Percentiles rank a stretch among this genome's conserved stretches.
Evolutionary conservation across 2,797 vertebrate genomes (phyloP).

Genomic region (Cirrhinus molitorella): DNA sequence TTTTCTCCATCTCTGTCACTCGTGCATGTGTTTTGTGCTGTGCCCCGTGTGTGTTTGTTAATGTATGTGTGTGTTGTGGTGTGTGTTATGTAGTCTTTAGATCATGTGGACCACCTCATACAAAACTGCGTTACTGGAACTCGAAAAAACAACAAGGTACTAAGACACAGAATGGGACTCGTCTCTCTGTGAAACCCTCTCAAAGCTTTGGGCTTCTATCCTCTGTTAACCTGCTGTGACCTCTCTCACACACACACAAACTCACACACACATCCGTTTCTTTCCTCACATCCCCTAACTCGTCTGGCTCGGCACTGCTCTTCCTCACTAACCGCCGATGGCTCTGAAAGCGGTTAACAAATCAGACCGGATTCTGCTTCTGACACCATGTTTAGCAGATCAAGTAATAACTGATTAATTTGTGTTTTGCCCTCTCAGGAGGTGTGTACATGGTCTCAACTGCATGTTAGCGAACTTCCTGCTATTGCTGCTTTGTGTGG

Average conservation of each 20-base stretch:
- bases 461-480: conserved; percentile 22
- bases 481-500: conserved; percentile 1
- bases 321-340: conserved; percentile 59
- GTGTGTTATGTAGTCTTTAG: conserved; percentile 90
- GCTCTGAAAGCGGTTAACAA: conserved; percentile 36
- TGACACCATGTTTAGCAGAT: conserved; percentile 24
- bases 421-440: conserved; percentile 27
- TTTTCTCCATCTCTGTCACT: conserved; percentile 83
- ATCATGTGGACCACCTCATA: conserved; percentile 93
- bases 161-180: conserved; percentile 54
- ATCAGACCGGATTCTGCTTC: not conserved
- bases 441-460: conserved; percentile 71
- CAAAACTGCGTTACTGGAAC: conserved; percentile 92
- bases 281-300: conserved; percentile 27
- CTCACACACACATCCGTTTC: not conserved
- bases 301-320: conserved; percentile 31
- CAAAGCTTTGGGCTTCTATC: conserved; percentile 61
- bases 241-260: not conserved
- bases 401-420: conserved; percentile 22
- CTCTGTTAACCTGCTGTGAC: conserved; percentile 42
- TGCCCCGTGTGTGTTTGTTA: conserved; percentile 78
- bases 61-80: conserved; percentile 67
- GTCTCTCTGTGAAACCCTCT: conserved; percentile 68
- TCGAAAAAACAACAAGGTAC: conserved; percentile 93
- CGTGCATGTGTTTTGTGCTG: conserved; percentile 92